Percentiles rank a stretch among this genome's conserved stretches.
Evolutionary conservation across 2,797 vertebrate genomes (phyloP).

Genomic region (Microctenopoma stevenorrisi): DNA sequence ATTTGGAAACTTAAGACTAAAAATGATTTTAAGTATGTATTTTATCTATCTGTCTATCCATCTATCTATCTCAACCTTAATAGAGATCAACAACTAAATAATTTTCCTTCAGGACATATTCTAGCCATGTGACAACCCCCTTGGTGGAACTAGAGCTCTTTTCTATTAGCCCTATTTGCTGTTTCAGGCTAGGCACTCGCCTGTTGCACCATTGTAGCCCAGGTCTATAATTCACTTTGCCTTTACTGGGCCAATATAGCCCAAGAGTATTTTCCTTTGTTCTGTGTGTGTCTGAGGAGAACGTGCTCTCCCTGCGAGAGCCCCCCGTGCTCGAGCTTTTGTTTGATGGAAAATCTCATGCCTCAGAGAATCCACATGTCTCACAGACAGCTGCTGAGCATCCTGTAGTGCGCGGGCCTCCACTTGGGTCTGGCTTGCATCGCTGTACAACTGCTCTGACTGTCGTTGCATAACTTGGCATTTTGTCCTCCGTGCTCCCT

Average conservation of each 20-base stretch:
- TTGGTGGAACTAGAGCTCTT: conserved; percentile 16
- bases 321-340: conserved; percentile 76
- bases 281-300: conserved; percentile 36
- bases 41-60: no score
- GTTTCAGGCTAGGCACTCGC: conserved; percentile 37
- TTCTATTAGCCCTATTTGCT: conserved; percentile 25
- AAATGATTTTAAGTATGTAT: background rate
- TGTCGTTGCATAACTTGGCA: conserved; percentile 81
- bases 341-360: conserved; percentile 85
- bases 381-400: conserved; percentile 80
- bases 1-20: no score
- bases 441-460: conserved; percentile 81
- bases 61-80: background rate
- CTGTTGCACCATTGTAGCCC: conserved; percentile 43
- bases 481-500: conserved; percentile 61
- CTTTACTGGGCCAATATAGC: conserved; percentile 65
- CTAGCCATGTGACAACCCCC: conserved; percentile 14
- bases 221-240: conserved; percentile 57
- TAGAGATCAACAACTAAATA: conserved; percentile 15
- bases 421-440: conserved; percentile 77
- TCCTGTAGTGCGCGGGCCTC: conserved; percentile 79
- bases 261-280: conserved; percentile 68
- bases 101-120: conserved; percentile 18
- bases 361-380: conserved; percentile 81
- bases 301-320: conserved; percentile 71